These are phyloP conservation scores for Lottia gigantea DNA, from an alignment of 2,888 invertebrate species.

Conservation along the genomic window DNA sequence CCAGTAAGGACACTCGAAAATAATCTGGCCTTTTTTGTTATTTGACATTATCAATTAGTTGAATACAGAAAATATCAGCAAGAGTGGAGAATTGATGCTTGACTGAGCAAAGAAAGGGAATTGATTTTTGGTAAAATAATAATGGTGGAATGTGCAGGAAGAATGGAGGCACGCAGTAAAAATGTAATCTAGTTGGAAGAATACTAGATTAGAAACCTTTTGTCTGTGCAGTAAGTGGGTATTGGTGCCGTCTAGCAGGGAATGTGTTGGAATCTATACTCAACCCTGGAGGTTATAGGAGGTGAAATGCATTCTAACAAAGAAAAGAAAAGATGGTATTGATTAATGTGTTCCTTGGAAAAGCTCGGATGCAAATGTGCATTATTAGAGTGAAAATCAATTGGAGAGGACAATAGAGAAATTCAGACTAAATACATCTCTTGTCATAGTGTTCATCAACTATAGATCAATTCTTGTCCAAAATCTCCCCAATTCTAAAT, in stretches of 20 bases:
- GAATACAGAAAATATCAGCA: slow-evolving; percentile 21
- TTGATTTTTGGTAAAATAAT: slow-evolving; percentile 24
- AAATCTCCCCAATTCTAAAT: slow-evolving; percentile 28
- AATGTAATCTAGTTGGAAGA: slow-evolving; percentile 33
- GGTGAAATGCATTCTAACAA: slow-evolving; percentile 28
- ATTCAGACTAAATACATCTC: slow-evolving; percentile 29
- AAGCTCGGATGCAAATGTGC: slow-evolving; percentile 33
- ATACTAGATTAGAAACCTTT: slow-evolving; percentile 33
- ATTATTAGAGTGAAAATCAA: slow-evolving; percentile 34
- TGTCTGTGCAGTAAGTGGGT: slow-evolving; percentile 24
- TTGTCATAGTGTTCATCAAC: slow-evolving; percentile 34
- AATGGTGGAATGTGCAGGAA: slow-evolving; percentile 18
- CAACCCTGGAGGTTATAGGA: slow-evolving; percentile 16
- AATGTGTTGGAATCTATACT: slow-evolving; percentile 18
- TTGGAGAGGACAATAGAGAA: slow-evolving; percentile 27
- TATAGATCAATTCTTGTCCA: slow-evolving; percentile 30
- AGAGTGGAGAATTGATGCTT: slow-evolving; percentile 22
- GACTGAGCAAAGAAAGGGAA: slow-evolving; percentile 20
- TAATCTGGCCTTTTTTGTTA: slow-evolving; percentile 25
- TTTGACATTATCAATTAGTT: slow-evolving; percentile 24
- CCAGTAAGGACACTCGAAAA: slow-evolving; percentile 24
- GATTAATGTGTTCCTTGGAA: slow-evolving; percentile 23
- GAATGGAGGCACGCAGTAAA: slow-evolving; percentile 17
- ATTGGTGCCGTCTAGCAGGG: slow-evolving; percentile 18
- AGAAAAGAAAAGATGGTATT: slow-evolving; percentile 27